These are phyloP conservation scores for Ormyrus thymus DNA, from an alignment of 2,888 invertebrate species.

Conservation along the genomic window DNA sequence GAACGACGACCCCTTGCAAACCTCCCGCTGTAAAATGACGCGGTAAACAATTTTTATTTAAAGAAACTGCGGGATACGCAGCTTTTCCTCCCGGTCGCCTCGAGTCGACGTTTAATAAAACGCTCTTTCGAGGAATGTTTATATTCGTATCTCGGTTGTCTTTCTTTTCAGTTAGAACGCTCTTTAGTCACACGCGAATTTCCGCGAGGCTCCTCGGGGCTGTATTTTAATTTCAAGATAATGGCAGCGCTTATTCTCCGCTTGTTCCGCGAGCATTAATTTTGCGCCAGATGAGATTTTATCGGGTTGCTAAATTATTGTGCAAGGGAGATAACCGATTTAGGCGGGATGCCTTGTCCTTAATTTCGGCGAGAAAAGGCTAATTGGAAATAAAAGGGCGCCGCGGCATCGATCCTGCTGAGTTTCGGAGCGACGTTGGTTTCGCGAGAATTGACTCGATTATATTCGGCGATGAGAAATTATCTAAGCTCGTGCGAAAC, in stretches of 20 bases:
- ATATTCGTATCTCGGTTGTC: not conserved
- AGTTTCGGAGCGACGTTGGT: not conserved
- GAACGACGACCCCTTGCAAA: constrained; percentile 49
- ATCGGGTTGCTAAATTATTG: too few relatives aligned
- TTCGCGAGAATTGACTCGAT: not conserved
- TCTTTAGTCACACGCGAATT: not conserved
- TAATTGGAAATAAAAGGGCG: constrained; percentile 3
- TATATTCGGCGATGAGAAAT: too few relatives aligned
- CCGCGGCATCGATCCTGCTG: not conserved
- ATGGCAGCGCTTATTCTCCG: too few relatives aligned
- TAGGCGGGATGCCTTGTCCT: not conserved
- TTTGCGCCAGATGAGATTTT: too few relatives aligned
- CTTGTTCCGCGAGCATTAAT: too few relatives aligned
- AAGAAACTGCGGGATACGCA: not conserved
- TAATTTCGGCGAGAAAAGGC: not conserved
- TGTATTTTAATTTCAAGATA: not conserved
- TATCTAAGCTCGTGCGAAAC: too few relatives aligned
- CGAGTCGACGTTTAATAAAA: too few relatives aligned
- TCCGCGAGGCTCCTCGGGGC: not conserved
- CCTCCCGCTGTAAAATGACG: constrained; percentile 6
- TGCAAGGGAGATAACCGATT: not conserved
- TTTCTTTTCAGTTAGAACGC: not conserved
- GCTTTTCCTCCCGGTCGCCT: too few relatives aligned
- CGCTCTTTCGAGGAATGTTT: too few relatives aligned
- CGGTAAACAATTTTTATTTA: constrained; percentile 28